A percentile compares a stretch with the other conserved stretches of the same genome.
These are phyloP conservation scores for Lampris incognitus DNA, from an alignment of 2,113 vertebrate species.

Conservation along the genomic window DNA sequence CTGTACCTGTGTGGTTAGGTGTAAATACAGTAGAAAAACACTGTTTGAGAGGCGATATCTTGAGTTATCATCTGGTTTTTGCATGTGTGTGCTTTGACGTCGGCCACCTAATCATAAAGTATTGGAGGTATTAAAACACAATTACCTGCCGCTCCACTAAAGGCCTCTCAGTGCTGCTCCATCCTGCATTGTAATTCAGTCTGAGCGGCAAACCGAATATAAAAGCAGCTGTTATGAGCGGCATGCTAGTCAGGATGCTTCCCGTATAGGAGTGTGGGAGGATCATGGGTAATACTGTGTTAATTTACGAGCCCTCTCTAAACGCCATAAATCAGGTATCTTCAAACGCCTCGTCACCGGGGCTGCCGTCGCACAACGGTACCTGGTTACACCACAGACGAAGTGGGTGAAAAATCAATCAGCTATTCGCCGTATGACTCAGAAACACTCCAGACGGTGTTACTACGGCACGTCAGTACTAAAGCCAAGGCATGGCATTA, in stretches of 20 bases:
- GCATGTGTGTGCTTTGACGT: slow-evolving; percentile 55
- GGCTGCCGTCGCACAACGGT: slow-evolving; percentile 29
- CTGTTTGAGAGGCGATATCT: background rate
- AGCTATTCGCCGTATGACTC: slow-evolving; percentile 21
- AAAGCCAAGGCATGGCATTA: background rate
- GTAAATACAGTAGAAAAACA: background rate
- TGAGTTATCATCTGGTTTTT: slow-evolving; percentile 33
- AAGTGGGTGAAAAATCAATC: slow-evolving; percentile 28
- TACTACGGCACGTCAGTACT: background rate
- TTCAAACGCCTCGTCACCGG: slow-evolving; percentile 55
- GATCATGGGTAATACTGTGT: slow-evolving; percentile 45
- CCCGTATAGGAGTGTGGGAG: slow-evolving; percentile 35
- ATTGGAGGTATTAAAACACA: slow-evolving; percentile 67
- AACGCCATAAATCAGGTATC: slow-evolving; percentile 63
- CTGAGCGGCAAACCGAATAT: slow-evolving; percentile 1
- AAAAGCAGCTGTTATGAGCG: slow-evolving; percentile 37
- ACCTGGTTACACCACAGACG: slow-evolving; percentile 23
- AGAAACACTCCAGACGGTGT: background rate
- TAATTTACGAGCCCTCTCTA: slow-evolving; percentile 64
- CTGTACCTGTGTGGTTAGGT: too few species aligned
- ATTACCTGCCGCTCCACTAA: slow-evolving; percentile 60
- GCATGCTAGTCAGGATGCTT: slow-evolving; percentile 31
- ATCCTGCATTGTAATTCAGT: slow-evolving; percentile 24
- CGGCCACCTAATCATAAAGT: slow-evolving; percentile 65
- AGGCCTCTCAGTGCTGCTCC: slow-evolving; percentile 27